phyloP scores from a whole-genome alignment of 2,888 invertebrate genomes.

The Polyommatus icarus region DNA sequence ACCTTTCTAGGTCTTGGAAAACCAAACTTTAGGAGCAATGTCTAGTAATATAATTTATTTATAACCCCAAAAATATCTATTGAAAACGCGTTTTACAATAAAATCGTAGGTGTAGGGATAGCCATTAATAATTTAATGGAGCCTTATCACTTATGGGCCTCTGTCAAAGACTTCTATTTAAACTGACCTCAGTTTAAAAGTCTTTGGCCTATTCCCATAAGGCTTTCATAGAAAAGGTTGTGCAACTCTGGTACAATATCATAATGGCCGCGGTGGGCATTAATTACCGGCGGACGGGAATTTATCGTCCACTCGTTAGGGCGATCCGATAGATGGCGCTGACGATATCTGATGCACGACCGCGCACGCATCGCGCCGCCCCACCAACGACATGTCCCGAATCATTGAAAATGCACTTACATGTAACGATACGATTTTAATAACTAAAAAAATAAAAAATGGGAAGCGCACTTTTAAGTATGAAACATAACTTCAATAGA shows the following conservation, averaged over 20 bases:
- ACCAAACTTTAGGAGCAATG: too few species aligned
- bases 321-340: conserved; percentile 61
- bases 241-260: not conserved
- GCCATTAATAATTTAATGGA: too few species aligned
- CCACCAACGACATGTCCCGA: not conserved
- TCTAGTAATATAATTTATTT: too few species aligned
- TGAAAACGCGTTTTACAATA: too few species aligned
- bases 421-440: not conserved
- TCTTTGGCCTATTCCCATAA: too few species aligned
- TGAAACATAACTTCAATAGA: not conserved
- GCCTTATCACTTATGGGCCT: too few species aligned
- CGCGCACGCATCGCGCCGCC: conserved; percentile 42
- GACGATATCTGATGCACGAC: conserved; percentile 71
- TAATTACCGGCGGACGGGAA: conserved; percentile 7
- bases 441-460: not conserved
- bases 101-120: too few species aligned
- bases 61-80: too few species aligned
- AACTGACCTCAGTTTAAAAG: too few species aligned
- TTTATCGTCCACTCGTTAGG: conserved; percentile 18
- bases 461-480: not conserved
- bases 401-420: not conserved
- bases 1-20: too few species aligned
- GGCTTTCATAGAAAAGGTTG: not conserved
- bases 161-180: too few species aligned
- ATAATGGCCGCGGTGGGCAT: conserved; percentile 16